phyloP scores from a whole-genome alignment of 1,140 invertebrate genomes.

The Metopolophium dirhodum region DNA sequence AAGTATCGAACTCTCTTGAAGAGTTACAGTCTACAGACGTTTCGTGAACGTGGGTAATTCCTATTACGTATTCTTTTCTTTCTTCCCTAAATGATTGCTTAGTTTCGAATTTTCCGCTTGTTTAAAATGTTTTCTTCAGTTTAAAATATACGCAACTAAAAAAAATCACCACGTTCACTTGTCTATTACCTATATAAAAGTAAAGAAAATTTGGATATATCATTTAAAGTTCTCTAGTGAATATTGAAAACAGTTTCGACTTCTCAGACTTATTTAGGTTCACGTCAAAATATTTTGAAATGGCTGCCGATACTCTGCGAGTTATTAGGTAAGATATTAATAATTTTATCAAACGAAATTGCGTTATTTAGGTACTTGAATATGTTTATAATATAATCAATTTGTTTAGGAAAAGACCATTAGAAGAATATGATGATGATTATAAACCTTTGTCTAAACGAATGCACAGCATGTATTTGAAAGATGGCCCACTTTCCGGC shows the following conservation, averaged over 20 bases:
- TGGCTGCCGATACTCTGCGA: slow-evolving; percentile 38
- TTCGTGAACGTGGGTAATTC: not conserved
- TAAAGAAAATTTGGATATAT: not conserved
- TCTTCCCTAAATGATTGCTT: not conserved
- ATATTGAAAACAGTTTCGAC: not conserved
- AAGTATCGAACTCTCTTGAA: not conserved
- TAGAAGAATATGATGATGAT: slow-evolving; percentile 53
- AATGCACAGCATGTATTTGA: slow-evolving; percentile 48
- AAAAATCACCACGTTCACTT: not conserved
- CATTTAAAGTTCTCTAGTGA: not conserved
- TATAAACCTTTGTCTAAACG: slow-evolving; percentile 50
- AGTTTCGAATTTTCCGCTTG: not conserved
- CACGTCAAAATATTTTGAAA: not conserved
- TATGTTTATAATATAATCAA: not conserved
- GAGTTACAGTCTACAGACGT: too few relatives aligned
- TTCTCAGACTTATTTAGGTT: too few relatives aligned
- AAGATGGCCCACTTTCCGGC: not conserved
- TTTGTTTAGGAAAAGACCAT: slow-evolving; percentile 33
- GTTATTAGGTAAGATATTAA: slow-evolving; percentile 27
- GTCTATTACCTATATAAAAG: not conserved
- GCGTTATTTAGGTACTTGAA: not conserved
- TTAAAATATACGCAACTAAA: not conserved
- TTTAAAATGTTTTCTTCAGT: not conserved
- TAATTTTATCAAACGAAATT: not conserved
- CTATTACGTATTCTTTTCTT: not conserved